phyloP scores from a whole-genome alignment of 2,113 vertebrate species.

The Corythornis cristatus region DNA sequence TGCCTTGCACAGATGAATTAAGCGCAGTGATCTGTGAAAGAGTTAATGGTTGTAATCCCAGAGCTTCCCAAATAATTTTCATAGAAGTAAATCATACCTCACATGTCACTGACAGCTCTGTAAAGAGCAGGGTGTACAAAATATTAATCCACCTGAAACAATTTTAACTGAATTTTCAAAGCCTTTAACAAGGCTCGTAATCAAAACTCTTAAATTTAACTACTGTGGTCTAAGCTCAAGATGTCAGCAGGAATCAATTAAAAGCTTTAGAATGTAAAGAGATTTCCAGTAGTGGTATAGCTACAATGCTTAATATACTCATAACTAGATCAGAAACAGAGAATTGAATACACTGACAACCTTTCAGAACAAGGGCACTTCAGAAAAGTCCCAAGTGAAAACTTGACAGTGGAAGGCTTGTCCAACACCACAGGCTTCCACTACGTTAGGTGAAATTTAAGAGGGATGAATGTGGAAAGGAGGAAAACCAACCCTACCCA shows the following conservation, averaged over 20 bases:
- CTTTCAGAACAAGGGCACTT: background rate
- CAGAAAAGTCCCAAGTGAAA: background rate
- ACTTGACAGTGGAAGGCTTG: background rate
- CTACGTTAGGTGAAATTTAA: background rate
- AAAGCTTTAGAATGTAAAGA: background rate
- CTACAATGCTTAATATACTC: background rate
- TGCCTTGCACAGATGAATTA: background rate
- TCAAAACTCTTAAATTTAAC: background rate
- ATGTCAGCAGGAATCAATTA: background rate
- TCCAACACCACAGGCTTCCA: accelerated
- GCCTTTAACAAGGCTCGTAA: background rate
- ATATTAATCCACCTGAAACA: background rate
- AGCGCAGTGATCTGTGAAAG: background rate
- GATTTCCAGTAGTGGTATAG: background rate
- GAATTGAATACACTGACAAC: background rate
- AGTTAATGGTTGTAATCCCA: background rate
- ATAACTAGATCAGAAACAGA: accelerated
- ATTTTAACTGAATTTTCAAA: background rate
- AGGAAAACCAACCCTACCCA: background rate
- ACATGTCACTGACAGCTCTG: background rate
- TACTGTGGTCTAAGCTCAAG: background rate
- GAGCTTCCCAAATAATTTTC: background rate
- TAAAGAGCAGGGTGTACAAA: background rate
- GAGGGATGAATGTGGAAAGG: accelerated
- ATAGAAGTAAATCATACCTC: background rate